A percentile compares a stretch with the other conserved stretches of the same genome.
Evolutionary conservation across 23 tunicate genomes (phyloP).

Genomic region (Ascidia mentula): DNA sequence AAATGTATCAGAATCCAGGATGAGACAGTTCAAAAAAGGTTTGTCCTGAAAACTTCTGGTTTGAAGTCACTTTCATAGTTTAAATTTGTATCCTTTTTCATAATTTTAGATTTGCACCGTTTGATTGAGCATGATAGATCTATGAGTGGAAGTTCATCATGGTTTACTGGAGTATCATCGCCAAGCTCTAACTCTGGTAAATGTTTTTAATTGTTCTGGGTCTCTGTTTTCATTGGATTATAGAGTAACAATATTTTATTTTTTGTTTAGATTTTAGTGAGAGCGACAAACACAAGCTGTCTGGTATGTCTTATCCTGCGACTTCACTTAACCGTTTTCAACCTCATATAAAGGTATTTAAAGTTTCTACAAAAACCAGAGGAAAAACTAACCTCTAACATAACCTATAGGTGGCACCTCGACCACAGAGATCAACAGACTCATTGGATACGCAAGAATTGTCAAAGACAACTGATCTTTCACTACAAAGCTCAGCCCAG

Average conservation of each 20-base stretch:
- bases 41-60: not conserved
- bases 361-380: not conserved
- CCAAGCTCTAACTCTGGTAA: slow-evolving; percentile 76
- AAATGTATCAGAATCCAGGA: slow-evolving; percentile 68
- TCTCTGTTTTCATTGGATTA: too few species aligned
- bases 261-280: not conserved
- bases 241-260: too few species aligned
- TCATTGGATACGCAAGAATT: not conserved
- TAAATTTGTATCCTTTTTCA: too few species aligned
- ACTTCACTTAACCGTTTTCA: slow-evolving; percentile 56
- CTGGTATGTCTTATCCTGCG: not conserved
- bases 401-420: too few species aligned
- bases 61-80: too few species aligned
- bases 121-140: slow-evolving; percentile 87
- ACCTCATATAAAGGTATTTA: slow-evolving; percentile 71
- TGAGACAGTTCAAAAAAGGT: slow-evolving; percentile 78
- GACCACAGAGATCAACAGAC: not conserved
- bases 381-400: too few species aligned
- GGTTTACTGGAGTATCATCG: slow-evolving; percentile 82
- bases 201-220: too few species aligned
- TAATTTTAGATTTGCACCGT: slow-evolving; percentile 62
- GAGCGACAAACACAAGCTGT: not conserved
- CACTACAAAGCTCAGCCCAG: not conserved
- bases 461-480: not conserved
- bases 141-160: slow-evolving; percentile 76